Evolutionary conservation across 2,888 invertebrate genomes (phyloP), one percentile per base, ranked within the genome.

Genomic region (Aricia artaxerxes): DNA sequence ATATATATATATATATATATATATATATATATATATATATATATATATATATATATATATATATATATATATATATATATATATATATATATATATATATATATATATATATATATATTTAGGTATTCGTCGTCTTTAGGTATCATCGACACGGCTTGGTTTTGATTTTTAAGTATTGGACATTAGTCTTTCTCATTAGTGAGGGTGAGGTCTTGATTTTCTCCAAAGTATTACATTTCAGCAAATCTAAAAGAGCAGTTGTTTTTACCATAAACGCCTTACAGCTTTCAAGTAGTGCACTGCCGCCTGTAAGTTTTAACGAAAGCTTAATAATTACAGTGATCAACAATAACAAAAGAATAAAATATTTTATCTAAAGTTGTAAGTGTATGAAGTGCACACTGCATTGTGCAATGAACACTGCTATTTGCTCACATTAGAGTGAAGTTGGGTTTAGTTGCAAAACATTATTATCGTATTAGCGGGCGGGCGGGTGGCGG

Each of bases 391-490:
- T 31, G 75, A 60, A 61, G 73, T 61, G 60, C 57, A 3, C 57
- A 57, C 16, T 57, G 16, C 16, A 13, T 4, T 57, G 57, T 57
- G 4, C 31, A 78, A 73, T 79, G 75, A 75, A 79, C 61, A 79
- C 40, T 61, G 57, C 16, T 57, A 57, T 57, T 57, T 57, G 61
- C 31, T 61, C 60, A 49, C 44, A 79, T 79, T 75, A 64, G 79
- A 38, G 64, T 61, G 79, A 16, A 75, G 80, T 80, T 77, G 80
- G 80, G 79, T 81, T 79, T 79, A 79, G 78, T 80, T 79, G 81
- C 81, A 79, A 82, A 82, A 81, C 88, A 91, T 92, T 92, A 92
- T 92, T 91, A 92, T 91, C 90, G 89, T 91, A 91, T 93, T 92
- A 92, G 89, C 88, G 87, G 89, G 84, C 24, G 61, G 35, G 35